These are phyloP conservation scores for Phallusia fumigata DNA, from an alignment of 23 tunicate species.

Conservation along the genomic window DNA sequence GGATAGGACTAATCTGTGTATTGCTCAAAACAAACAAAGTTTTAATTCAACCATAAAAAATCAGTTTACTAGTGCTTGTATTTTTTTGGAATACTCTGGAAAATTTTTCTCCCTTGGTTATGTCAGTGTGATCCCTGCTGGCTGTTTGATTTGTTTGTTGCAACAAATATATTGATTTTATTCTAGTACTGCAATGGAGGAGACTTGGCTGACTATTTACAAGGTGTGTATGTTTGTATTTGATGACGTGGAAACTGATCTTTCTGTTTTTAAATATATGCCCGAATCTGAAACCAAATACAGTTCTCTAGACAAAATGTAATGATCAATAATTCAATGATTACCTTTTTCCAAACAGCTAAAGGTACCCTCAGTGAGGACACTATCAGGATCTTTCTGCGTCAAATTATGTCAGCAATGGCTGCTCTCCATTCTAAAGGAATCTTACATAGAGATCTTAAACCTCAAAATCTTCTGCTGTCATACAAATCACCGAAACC, in stretches of 20 bases:
- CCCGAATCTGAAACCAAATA: background rate
- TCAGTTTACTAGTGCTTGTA: too few relatives aligned
- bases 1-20: background rate
- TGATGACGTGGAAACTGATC: background rate
- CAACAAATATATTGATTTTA: conserved; percentile 9
- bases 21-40: background rate
- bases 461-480: conserved; percentile 91
- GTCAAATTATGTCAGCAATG: conserved; percentile 92
- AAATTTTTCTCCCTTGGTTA: too few relatives aligned
- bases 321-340: background rate
- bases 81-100: too few relatives aligned
- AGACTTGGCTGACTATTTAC: conserved; percentile 88
- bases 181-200: conserved; percentile 97
- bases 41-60: background rate
- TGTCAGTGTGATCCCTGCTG: too few relatives aligned
- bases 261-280: background rate
- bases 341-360: conserved; percentile 17
- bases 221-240: conserved; percentile 23
- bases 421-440: conserved; percentile 73
- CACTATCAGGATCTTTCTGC: conserved; percentile 75
- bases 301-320: background rate
- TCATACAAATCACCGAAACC: conserved; percentile 65
- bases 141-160: conserved; percentile 1
- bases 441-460: conserved; percentile 95
- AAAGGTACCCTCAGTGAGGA: conserved; percentile 93